Conservation (phyloP, 1,140 invertebrate genomes). For the Xylocopa sonorina region DNA sequence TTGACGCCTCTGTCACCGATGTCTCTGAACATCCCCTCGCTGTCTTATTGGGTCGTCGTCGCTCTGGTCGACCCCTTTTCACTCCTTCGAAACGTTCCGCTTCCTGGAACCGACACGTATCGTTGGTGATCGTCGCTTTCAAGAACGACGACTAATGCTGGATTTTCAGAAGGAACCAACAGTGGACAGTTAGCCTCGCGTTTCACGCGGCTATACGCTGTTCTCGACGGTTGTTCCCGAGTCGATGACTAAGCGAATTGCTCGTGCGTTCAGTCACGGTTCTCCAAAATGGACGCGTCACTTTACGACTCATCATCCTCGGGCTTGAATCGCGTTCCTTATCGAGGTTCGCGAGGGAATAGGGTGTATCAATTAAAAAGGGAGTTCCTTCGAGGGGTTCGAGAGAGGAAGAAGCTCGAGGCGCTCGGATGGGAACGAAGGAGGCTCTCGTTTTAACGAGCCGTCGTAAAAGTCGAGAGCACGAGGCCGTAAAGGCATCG, state of each 20-base stretch:
- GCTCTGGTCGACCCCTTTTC: not conserved
- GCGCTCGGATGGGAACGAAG: not conserved
- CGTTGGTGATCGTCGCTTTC: too few relatives aligned
- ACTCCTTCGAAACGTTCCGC: not conserved
- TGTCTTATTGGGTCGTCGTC: not conserved
- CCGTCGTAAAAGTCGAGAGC: slow-evolving; percentile 52
- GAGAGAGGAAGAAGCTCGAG: not conserved
- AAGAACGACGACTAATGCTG: too few relatives aligned
- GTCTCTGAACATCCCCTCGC: slow-evolving; percentile 60
- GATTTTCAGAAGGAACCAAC: too few relatives aligned
- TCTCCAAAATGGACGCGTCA: too few relatives aligned
- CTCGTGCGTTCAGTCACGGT: not conserved
- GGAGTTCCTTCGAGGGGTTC: too few relatives aligned
- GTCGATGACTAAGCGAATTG: not conserved
- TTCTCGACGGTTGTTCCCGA: not conserved
- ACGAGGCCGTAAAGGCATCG: slow-evolving; percentile 32
- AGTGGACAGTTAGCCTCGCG: too few relatives aligned
- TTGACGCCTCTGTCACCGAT: slow-evolving; percentile 15
- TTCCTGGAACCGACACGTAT: not conserved
- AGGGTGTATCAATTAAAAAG: not conserved
- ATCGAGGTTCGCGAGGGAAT: not conserved
- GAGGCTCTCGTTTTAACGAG: slow-evolving; percentile 53
- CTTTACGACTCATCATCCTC: too few relatives aligned
- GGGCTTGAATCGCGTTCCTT: too few relatives aligned
- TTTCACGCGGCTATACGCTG: too few relatives aligned